Base-by-base conservation (phyloP, 1,140 invertebrate genomes). In the Saccostrea echinata region DNA sequence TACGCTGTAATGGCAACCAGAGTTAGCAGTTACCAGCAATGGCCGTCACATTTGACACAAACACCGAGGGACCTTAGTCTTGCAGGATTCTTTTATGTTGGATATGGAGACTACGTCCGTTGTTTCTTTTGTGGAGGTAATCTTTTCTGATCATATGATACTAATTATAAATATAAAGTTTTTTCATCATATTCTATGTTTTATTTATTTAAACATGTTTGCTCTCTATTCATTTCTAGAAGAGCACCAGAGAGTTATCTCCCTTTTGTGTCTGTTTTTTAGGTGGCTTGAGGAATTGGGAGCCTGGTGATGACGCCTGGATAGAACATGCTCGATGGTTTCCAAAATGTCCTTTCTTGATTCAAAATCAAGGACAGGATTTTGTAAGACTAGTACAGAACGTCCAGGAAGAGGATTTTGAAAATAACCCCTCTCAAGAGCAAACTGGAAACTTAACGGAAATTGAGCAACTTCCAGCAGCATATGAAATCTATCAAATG, bases 261-360 rank as follows among this genome's bases (percentile, higher is more conserved):
- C 2, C 3, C 27, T 30, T 76, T 13, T 33, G 13, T 6, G 13
- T 76, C 12, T 76, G 13, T 30, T 71, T 30, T 76, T 27, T 0
- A 76, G 68, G 68, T 76, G 86, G 87, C 3, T 82, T 93, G 52
- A 80, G 86, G 30, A 88, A 91, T 43, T 93, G 92, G 92, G 85
- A 91, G 16, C 84, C 84, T 21, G 87, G 87, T 13, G 92, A 93
- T 84, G 88, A 92, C 51, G 90, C 90, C 3, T 92, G 88, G 86
- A 53, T 89, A 13, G 92, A 93, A 55, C 92, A 93, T 88, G 91
- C 90, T 6, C 52, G 86, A 6, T 92, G 90, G 84, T 91, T 90
- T 82, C 90, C 89, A 2, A 57, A 89, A 9, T 92, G 92, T 87
- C 43, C 81, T 52, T 83, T 83, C 16, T 51, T 83, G 51, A n/a